Conservation (phyloP, 2,797 vertebrate genomes). For the Tragelaphus eurycerus region DNA sequence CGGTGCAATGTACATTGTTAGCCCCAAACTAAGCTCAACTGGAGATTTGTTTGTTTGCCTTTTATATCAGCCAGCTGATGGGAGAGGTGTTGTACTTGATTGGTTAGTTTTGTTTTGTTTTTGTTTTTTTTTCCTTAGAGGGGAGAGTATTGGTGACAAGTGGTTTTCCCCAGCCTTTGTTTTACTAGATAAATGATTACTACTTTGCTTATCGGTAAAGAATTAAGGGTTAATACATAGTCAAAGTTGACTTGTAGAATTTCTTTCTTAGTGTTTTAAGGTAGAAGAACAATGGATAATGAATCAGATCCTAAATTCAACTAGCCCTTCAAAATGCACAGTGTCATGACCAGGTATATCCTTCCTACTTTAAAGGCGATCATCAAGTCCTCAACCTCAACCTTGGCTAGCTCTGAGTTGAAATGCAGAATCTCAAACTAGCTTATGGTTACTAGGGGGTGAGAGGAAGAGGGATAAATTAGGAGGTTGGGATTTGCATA, state of each 20-base stretch:
- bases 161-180: neutral
- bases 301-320: neutral
- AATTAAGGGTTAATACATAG: neutral
- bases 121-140: too few relatives aligned
- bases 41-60: neutral
- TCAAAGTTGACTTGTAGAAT: neutral
- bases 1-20: neutral
- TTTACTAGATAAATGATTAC: slow-evolving; percentile 8
- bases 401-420: neutral
- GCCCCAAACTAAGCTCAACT: neutral
- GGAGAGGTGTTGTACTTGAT: neutral
- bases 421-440: neutral
- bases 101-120: neutral
- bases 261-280: neutral
- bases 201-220: neutral
- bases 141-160: neutral
- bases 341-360: neutral
- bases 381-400: neutral
- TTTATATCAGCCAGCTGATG: neutral
- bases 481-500: neutral
- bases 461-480: neutral
- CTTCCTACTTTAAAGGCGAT: neutral
- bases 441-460: neutral
- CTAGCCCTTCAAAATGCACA: neutral
- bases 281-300: neutral